A percentile compares a stretch with the other conserved stretches of the same genome.
phyloP scores from a whole-genome alignment of 1,140 invertebrate species.

The Penaeus vannamei region DNA sequence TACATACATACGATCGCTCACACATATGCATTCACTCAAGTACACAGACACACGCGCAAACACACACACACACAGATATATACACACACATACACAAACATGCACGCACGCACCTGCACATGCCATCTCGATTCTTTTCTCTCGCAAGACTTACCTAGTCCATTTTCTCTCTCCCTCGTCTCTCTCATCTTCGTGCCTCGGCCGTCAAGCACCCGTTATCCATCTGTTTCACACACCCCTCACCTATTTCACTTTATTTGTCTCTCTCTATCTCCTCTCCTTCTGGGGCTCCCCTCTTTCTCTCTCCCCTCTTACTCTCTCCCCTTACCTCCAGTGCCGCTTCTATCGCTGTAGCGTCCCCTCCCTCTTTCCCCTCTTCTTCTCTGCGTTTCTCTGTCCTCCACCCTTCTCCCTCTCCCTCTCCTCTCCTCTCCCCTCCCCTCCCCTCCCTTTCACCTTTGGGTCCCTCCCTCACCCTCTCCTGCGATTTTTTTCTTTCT shows the following conservation, averaged over 20 bases:
- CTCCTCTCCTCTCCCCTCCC: background rate
- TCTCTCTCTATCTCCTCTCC: no score
- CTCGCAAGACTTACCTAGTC: no score
- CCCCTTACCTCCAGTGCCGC: background rate
- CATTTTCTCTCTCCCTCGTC: no score
- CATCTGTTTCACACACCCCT: conserved; percentile 5
- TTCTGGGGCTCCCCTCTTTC: background rate
- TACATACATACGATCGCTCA: no score
- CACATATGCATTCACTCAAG: no score
- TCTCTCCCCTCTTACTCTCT: background rate
- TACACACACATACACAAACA: no score
- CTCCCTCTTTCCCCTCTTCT: background rate
- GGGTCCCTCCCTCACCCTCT: conserved; percentile 4
- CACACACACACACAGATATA: no score
- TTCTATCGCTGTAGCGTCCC: background rate
- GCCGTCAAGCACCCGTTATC: no score
- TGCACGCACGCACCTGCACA: background rate
- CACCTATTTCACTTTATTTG: background rate
- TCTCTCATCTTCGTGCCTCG: no score
- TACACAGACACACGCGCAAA: no score
- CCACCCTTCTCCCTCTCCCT: background rate
- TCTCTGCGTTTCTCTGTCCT: background rate
- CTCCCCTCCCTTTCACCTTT: background rate
- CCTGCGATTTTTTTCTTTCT: background rate
- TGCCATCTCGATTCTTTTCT: background rate